Evolutionary conservation across 2,797 vertebrate species (phyloP).

Genomic region (Anguilla marmorata): DNA sequence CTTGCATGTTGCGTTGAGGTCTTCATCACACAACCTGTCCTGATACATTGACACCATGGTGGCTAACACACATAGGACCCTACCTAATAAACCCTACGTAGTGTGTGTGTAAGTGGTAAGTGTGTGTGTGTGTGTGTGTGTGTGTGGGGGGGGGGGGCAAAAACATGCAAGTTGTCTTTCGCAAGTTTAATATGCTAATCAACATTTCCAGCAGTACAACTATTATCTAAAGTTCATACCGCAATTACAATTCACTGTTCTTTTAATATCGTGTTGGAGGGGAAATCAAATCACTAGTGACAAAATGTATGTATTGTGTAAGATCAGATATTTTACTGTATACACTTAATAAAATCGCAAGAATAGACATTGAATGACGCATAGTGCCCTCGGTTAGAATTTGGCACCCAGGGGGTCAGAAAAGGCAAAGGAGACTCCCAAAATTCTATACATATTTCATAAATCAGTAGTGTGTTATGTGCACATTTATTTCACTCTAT

Average conservation of each 20-base stretch:
- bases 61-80: background rate
- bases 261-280: background rate
- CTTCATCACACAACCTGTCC: slow-evolving; percentile 11
- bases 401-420: background rate
- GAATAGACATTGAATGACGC: background rate
- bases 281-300: background rate
- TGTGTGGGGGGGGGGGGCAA: no score
- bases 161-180: no score
- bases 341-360: background rate
- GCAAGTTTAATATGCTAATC: background rate
- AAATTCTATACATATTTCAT: background rate
- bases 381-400: background rate
- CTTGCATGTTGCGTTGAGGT: background rate
- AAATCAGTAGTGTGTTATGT: background rate
- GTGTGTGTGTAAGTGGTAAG: background rate
- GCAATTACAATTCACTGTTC: background rate
- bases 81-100: background rate
- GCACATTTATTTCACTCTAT: background rate
- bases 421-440: background rate
- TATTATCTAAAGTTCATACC: background rate
- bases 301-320: background rate
- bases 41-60: background rate
- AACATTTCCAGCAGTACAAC: background rate
- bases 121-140: no score
- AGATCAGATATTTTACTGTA: background rate